Conservation (phyloP, 2,797 vertebrate genomes). For the Danio choprae region DNA sequence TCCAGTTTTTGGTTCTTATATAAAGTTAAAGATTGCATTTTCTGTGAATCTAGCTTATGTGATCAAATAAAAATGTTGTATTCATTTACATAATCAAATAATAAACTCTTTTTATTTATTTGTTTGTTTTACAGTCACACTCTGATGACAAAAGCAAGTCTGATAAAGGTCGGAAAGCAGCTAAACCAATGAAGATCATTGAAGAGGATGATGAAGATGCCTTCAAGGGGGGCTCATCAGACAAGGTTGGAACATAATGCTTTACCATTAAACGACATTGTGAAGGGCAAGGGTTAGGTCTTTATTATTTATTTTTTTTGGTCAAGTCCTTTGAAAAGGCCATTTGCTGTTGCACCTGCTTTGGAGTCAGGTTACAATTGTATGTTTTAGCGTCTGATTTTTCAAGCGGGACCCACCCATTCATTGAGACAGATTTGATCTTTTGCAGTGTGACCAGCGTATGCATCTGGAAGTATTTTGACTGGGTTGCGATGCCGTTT, state of each 20-base stretch:
- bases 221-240: conserved; percentile 92
- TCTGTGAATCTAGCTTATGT: too few relatives aligned
- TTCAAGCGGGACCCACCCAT: conserved; percentile 44
- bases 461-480: conserved; percentile 9
- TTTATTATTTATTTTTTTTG: neutral
- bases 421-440: conserved; percentile 43
- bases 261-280: neutral
- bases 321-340: conserved; percentile 24
- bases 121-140: conserved; percentile 28
- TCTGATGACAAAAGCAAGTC: conserved; percentile 88
- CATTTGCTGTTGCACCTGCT: conserved; percentile 44
- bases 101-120: neutral
- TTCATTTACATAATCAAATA: too few relatives aligned
- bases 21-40: too few relatives aligned
- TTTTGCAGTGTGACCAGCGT: conserved; percentile 31
- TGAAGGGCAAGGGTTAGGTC: conserved; percentile 19
- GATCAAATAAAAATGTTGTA: too few relatives aligned
- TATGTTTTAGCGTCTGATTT: conserved; percentile 34
- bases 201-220: conserved; percentile 87
- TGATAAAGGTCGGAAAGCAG: conserved; percentile 79
- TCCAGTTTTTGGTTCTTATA: too few relatives aligned
- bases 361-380: conserved; percentile 39
- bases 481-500: conserved; percentile 26
- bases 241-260: conserved; percentile 86
- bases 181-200: conserved; percentile 84